phyloP scores from a whole-genome alignment of 1,140 invertebrate species.

The Drosophila prosaltans region DNA sequence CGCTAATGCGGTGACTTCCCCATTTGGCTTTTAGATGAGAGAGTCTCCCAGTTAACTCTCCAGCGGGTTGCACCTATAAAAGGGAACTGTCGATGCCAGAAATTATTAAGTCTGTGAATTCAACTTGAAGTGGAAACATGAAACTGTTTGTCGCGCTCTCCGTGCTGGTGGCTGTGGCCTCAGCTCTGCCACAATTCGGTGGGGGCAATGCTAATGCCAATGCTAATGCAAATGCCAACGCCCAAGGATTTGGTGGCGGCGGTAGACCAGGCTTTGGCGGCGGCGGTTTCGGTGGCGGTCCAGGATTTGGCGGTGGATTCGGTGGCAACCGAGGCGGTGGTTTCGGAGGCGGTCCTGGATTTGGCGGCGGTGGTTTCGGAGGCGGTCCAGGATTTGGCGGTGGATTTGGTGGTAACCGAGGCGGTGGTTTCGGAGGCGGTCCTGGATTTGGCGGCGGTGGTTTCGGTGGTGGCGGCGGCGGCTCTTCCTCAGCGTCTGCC shows the following conservation, averaged over 20 bases:
- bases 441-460: slow-evolving; percentile 26
- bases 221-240: slow-evolving; percentile 21
- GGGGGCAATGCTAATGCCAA: slow-evolving; percentile 15
- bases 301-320: neutral
- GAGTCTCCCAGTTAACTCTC: neutral
- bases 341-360: slow-evolving; percentile 2
- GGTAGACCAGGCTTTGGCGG: slow-evolving; percentile 5
- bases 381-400: slow-evolving; percentile 34
- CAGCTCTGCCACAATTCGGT: slow-evolving; percentile 49
- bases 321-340: neutral
- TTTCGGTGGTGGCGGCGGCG: slow-evolving; percentile 18
- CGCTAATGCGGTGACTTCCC: slow-evolving; percentile 5
- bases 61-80: slow-evolving; percentile 38
- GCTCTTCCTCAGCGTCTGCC: slow-evolving; percentile 23
- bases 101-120: slow-evolving; percentile 39
- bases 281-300: neutral
- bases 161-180: slow-evolving; percentile 44
- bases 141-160: slow-evolving; percentile 54
- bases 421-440: slow-evolving; percentile 9
- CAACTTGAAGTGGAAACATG: slow-evolving; percentile 42
- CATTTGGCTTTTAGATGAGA: neutral
- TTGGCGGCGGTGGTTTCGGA: slow-evolving; percentile 30
- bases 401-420: slow-evolving; percentile 12
- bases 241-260: slow-evolving; percentile 18
- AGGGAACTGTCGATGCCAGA: slow-evolving; percentile 8